Evolutionary conservation across 1,140 invertebrate species (phyloP), one percentile per base, ranked within the genome.

Genomic region (Drosophila triauraria): DNA sequence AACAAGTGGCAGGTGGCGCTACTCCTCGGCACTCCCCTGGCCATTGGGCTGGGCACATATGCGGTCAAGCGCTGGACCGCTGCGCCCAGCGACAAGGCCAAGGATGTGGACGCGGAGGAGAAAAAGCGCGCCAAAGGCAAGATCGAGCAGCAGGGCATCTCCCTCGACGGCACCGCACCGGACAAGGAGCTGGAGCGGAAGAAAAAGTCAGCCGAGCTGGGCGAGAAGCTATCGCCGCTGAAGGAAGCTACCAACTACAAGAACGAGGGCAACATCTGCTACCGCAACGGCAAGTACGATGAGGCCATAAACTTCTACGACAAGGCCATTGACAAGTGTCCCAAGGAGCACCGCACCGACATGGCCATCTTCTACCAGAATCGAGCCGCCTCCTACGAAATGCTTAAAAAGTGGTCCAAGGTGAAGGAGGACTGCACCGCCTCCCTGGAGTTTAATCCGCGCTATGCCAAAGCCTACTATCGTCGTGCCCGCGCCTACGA

Each of bases 341-440:
- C 98, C 2, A 82, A 93, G 10, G 95, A 97, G 44, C 95, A 96
- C 80, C 94, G 93, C 35, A 94, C 95, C 4, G 96, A 97, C 76
- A 93, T 99, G 47, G 96, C 98, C 5, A 98, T 97, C 13, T 98
- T 98, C 93, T 99, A 98, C 93, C 98, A 99, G 93, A 99, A 99
- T 91, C 95, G 98, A 91, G 98, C 98, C 6, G 98, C 98, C 43
- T 97, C 97, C 27, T 97, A 98, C 94, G 98, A 99, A 93, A 97
- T 98, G 92, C 94, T 98, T 93, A 96, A 97, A 93, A 97, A 98
- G 92, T 97, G 96, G 94, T 95, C 95, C 63, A 94, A 96, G 71
- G 98, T 99, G 0, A 96, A 98, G 80, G 95, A 95, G 72, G 98
- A 99, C 93, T 99, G 98, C 93, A 95, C 96, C 4, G 95, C 95